Percentiles rank a stretch among this genome's conserved stretches.
Evolutionary conservation across 1,140 invertebrate genomes (phyloP).

Genomic region (Saccostrea glomerata): DNA sequence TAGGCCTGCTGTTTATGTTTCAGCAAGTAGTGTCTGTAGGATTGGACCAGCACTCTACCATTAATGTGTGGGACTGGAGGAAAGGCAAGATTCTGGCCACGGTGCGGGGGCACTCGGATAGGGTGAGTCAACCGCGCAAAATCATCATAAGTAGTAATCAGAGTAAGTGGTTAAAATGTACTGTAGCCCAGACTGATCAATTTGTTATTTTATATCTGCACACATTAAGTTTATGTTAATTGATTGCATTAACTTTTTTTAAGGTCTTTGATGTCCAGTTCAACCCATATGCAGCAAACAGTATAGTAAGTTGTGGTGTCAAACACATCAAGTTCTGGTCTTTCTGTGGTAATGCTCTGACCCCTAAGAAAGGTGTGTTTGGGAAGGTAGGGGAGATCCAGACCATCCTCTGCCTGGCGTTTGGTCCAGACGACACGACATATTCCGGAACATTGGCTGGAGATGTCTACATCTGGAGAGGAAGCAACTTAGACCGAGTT

Average conservation of each 20-base stretch:
- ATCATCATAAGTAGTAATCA: background rate
- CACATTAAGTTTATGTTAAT: too few relatives aligned
- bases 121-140: constrained; percentile 61
- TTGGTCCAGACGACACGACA: constrained; percentile 72
- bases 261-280: constrained; percentile 79
- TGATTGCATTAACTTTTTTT: constrained; percentile 28
- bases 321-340: constrained; percentile 80
- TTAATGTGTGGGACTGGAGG: constrained; percentile 79
- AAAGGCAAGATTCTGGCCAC: constrained; percentile 78
- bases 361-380: constrained; percentile 78
- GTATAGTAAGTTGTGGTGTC: constrained; percentile 78
- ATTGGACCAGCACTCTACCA: constrained; percentile 74
- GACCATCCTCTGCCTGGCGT: constrained; percentile 76
- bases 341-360: constrained; percentile 78
- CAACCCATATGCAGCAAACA: constrained; percentile 72
- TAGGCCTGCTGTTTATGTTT: constrained; percentile 42
- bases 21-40: constrained; percentile 77
- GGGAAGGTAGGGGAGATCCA: constrained; percentile 79
- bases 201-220: too few relatives aligned
- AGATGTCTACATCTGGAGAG: constrained; percentile 78
- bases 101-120: constrained; percentile 74
- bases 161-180: too few relatives aligned
- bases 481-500: constrained; percentile 69
- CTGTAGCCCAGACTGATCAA: too few relatives aligned
- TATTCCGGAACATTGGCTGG: constrained; percentile 78